A percentile compares a stretch with the other conserved stretches of the same genome.
Conservation (phyloP, 1,140 invertebrate genomes). For the Drosophila arawakana region DNA sequence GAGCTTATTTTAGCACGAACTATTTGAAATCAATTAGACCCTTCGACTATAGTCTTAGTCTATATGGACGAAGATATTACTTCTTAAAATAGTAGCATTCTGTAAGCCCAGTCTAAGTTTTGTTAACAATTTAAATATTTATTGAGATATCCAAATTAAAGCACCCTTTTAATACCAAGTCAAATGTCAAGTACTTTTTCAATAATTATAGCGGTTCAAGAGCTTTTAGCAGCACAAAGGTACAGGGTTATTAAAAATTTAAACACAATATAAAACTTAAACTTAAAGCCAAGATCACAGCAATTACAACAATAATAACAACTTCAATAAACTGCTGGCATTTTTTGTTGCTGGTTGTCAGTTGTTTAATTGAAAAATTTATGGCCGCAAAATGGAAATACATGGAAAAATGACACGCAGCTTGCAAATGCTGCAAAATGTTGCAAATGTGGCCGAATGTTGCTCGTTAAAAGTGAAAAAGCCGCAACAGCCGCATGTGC, state of each 20-base stretch:
- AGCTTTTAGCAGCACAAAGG: constrained; percentile 32
- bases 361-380: constrained; percentile 68
- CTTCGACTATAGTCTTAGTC: too few relatives aligned
- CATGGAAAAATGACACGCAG: constrained; percentile 70
- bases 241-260: constrained; percentile 53
- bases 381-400: constrained; percentile 45
- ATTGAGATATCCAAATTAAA: not conserved
- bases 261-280: constrained; percentile 48
- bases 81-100: too few relatives aligned
- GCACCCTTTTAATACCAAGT: not conserved
- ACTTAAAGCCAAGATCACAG: constrained; percentile 37
- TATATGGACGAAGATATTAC: too few relatives aligned
- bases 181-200: not conserved
- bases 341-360: constrained; percentile 38
- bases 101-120: too few relatives aligned
- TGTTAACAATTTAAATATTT: not conserved
- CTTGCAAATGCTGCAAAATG: constrained; percentile 50
- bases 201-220: constrained; percentile 20
- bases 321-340: constrained; percentile 15
- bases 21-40: too few relatives aligned
- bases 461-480: constrained; percentile 81
- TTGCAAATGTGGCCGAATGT: constrained; percentile 35
- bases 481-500: constrained; percentile 77
- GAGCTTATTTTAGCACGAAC: too few relatives aligned
- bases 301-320: constrained; percentile 11